Conservation (phyloP, 2,113 vertebrate species). For the Sturnus vulgaris region DNA sequence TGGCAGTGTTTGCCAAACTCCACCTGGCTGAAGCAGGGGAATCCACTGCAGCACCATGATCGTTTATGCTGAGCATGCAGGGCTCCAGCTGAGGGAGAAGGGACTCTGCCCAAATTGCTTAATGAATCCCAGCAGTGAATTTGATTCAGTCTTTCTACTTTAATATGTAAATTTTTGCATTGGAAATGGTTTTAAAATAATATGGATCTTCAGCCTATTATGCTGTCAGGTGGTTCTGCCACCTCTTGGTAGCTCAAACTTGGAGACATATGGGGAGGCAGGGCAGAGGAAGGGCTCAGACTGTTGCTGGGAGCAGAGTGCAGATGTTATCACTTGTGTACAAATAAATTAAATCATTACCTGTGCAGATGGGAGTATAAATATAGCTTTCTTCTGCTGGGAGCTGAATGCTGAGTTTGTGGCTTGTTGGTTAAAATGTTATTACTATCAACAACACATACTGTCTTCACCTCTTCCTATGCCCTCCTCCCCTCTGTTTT, state of each 20-base stretch:
- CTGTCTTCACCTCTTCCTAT: background rate
- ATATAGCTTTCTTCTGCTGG: background rate
- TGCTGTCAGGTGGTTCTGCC: background rate
- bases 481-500: fast-evolving
- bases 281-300: background rate
- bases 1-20: background rate
- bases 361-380: background rate
- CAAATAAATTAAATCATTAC: background rate
- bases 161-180: background rate
- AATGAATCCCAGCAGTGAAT: background rate
- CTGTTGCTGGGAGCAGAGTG: background rate
- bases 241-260: background rate
- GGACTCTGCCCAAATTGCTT: background rate
- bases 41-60: background rate
- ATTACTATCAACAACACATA: background rate
- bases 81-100: background rate
- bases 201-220: background rate
- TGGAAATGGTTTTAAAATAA: background rate
- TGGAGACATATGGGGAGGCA: background rate
- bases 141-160: background rate
- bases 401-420: background rate
- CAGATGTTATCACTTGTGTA: background rate
- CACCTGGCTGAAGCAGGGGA: background rate
- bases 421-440: background rate
- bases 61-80: background rate